Base-by-base conservation (phyloP, 2,113 vertebrate species). In the Urocitellus parryii region DNA sequence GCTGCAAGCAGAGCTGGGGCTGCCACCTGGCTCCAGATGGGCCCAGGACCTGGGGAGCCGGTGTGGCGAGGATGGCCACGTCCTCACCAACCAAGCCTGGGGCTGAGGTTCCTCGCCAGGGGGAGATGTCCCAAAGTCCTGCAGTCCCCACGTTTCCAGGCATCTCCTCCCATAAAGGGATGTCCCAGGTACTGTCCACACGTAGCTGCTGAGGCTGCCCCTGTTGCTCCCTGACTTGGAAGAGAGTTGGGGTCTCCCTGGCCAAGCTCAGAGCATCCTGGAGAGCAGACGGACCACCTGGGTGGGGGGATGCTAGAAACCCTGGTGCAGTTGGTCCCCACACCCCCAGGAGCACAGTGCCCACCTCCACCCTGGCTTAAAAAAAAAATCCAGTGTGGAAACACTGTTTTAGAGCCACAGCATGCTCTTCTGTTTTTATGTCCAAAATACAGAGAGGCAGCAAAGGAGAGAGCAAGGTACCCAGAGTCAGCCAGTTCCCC, bases 191-290 rank as follows among this genome's bases (percentile, higher is more conserved):
- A 24, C 25, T 3, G 4, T 27, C 9, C 45, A 45, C 37, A 39
- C 18, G 9, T 51, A 37, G 79, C 65, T 29, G 53, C 53, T 3
- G 0, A 10, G 29, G 72, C 39, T 32, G 34, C 29, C 56, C 80
- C 25, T 11, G 24, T 20, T 0, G 13, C 48, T 74, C 20, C 65
- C 18, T 56, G 3, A 84, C 45, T n/a, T 73, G 6, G 25, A 22
- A 48, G 29, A 53, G 22, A 77, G 2, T 1, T 51, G 17, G 10
- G 25, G 37, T 76, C 72, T 90, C 73, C 68, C 42, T 39, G 68
- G 8, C 45, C 0, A 0, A 73, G 24, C 37, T 24, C 1, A 0
- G 45, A 27, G 51, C 22, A 18, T 18, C 53, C 11, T 5, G 2
- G 84, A 8, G 24, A 51, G 32, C 4, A 37, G 42, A 27, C 34